Percentiles rank a stretch among this genome's conserved stretches.
phyloP scores from a whole-genome alignment of 2,888 invertebrate genomes.

The Uropetala carovei region DNA sequence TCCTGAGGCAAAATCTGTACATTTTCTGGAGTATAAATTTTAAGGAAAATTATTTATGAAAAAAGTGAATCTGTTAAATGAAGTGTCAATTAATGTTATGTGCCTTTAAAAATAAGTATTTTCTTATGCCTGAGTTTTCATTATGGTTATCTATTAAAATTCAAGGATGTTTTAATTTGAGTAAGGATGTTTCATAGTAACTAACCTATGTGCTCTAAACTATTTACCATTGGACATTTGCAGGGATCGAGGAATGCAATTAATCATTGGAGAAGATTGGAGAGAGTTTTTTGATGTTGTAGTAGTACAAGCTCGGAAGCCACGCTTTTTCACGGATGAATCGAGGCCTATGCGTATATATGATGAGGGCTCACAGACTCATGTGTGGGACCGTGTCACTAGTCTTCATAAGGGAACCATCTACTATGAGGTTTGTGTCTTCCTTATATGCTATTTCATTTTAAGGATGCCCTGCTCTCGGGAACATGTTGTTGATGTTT shows the following conservation, averaged over 20 bases:
- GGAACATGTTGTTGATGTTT: no score
- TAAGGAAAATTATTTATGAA: no score
- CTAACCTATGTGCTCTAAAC: background rate
- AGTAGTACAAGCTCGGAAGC: constrained; percentile 96
- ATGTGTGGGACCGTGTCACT: constrained; percentile 94
- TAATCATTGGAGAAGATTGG: constrained; percentile 93
- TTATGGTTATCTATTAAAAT: background rate
- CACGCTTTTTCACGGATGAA: constrained; percentile 95
- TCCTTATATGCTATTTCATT: constrained; percentile 29
- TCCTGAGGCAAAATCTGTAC: no score
- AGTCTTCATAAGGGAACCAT: constrained; percentile 91
- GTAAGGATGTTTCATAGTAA: no score
- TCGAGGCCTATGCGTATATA: constrained; percentile 93
- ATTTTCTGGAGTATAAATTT: no score
- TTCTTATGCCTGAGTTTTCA: background rate
- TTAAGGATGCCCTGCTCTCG: no score
- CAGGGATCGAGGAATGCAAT: constrained; percentile 94
- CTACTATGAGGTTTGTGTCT: constrained; percentile 89
- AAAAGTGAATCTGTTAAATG: no score
- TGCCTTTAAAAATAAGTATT: no score
- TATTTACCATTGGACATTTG: constrained; percentile 69
- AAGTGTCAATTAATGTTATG: no score
- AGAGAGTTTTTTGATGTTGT: constrained; percentile 94
- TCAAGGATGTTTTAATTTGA: no score
- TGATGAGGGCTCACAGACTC: constrained; percentile 87